Evolutionary conservation across 92 coral and sea anemone genomes (phyloP), one percentile per base, ranked within the genome.

Genomic region (Montipora capitata): DNA sequence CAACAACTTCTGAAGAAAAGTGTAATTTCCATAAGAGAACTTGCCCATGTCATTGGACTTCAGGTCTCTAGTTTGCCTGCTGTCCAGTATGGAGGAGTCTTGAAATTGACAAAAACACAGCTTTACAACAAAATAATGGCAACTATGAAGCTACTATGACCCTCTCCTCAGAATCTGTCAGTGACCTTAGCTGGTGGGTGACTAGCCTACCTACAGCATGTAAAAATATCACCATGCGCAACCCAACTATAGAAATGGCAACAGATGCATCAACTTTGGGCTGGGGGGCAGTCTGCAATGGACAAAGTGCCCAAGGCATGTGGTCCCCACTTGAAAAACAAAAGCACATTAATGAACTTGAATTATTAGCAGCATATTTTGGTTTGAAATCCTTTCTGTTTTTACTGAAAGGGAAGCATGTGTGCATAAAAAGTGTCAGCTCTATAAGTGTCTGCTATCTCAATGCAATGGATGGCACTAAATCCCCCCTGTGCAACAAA

Each of bases 81-180:
- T 45, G 93, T 77, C 77, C 80, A 84, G 68, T 85, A 84, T 89
- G 93, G 93, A 69, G 94, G 64, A 74, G 49, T 58, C 52, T 90
- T 68, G 94, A 85, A 74, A 85, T 85, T 57, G 87, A 86, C 27
- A 89, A 89, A 77, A 76, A 69, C 17, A 68, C 45, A 49, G 89
- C 93, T 9, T 81, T 78, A 27, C 87, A 58, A 89, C 40, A 59
- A 66, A 77, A 56, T 73, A 85, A 89, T 42, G 93, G 93, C 65
- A 84, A 89, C 70, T 84, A 39, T 89, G 81, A 77, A 61, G 86
- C 90, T 51, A 71, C 5, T 72, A 45, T 89, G 88, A 63, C 85
- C 45, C 75, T 85, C 62, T 82, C 78, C 66, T 49, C 65, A 54
- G 73, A 76, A 75, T 76, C 85, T 71, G 40, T 73, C 17, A 59